phyloP scores from a whole-genome alignment of 2,113 vertebrate genomes.

The Procavia capensis region DNA sequence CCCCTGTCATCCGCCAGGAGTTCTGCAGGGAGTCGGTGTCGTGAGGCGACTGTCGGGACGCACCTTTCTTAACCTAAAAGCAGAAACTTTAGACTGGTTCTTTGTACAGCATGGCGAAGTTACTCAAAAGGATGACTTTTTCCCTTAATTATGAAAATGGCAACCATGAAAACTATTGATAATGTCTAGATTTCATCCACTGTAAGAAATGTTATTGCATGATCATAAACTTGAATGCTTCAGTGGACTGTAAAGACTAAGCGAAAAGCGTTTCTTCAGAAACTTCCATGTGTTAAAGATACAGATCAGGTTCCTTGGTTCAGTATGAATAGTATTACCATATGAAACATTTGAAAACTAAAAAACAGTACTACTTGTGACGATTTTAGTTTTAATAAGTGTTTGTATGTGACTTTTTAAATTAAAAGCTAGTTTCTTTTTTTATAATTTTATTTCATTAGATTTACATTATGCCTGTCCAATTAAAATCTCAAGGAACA shows the following conservation, averaged over 20 bases:
- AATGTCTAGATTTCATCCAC: not conserved
- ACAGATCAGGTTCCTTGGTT: not conserved
- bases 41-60: not conserved
- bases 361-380: not conserved
- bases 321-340: not conserved
- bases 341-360: not conserved
- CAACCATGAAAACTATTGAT: not conserved
- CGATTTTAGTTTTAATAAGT: not conserved
- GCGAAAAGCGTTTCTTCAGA: not conserved
- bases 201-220: not conserved
- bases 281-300: not conserved
- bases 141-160: not conserved
- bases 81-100: not conserved
- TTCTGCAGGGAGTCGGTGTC: not conserved
- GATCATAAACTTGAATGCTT: not conserved
- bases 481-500: constrained; percentile 2
- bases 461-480: not conserved
- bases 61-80: not conserved
- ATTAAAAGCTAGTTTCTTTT: constrained; percentile 15
- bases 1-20: not conserved
- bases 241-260: not conserved
- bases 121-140: not conserved
- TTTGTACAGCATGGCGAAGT: not conserved
- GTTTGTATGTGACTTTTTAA: not conserved
- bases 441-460: not conserved